phyloP scores from a whole-genome alignment of 2,113 vertebrate genomes.

The Ammospiza caudacuta region DNA sequence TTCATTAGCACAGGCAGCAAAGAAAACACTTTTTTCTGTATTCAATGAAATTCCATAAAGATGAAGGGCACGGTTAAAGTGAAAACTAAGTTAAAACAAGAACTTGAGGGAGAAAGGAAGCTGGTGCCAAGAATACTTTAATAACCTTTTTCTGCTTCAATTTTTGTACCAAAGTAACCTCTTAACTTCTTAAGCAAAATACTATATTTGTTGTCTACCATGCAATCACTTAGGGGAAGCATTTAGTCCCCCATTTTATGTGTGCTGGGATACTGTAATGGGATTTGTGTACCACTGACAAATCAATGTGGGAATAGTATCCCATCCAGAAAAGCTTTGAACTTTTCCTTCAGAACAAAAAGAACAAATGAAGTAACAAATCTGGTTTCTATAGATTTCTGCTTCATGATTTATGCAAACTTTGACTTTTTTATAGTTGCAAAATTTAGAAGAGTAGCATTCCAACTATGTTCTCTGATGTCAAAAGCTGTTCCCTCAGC shows the following conservation, averaged over 20 bases:
- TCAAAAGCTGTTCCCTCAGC: neutral
- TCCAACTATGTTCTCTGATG: neutral
- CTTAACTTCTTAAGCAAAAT: neutral
- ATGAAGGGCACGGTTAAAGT: neutral
- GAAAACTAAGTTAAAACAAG: neutral
- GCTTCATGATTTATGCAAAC: neutral
- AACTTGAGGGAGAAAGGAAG: neutral
- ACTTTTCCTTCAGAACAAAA: neutral
- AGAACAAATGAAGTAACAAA: neutral
- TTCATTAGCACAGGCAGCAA: neutral
- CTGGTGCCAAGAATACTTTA: neutral
- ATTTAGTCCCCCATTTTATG: neutral
- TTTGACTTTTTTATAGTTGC: neutral
- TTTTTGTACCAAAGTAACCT: neutral
- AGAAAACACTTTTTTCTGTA: neutral
- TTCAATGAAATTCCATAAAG: neutral
- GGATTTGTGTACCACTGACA: neutral
- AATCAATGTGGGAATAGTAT: neutral
- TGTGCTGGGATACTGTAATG: neutral
- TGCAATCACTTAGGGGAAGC: neutral
- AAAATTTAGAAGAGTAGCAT: neutral
- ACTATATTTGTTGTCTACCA: neutral
- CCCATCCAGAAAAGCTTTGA: neutral
- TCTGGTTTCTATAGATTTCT: neutral
- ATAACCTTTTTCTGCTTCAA: neutral